Evolutionary conservation across 2,797 vertebrate genomes (phyloP).

Genomic region (Mus spretus): DNA sequence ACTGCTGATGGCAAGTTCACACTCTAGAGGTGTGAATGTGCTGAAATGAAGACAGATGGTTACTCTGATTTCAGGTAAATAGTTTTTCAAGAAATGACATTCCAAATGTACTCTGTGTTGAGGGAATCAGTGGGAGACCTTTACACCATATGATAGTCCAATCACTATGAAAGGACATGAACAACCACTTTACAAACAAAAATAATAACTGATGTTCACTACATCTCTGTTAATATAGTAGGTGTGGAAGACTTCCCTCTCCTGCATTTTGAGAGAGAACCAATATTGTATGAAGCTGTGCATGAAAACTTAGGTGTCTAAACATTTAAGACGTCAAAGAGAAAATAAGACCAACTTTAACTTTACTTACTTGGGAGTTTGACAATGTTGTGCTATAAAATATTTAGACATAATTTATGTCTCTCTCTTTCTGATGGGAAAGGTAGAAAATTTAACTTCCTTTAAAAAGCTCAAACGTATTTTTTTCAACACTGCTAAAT

Average conservation of each 20-base stretch:
- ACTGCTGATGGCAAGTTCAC: not conserved
- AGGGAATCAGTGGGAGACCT: not conserved
- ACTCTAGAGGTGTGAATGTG: not conserved
- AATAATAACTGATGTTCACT: not conserved
- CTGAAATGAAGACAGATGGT: not conserved
- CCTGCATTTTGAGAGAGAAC: not conserved
- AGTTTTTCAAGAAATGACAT: conserved; percentile 3
- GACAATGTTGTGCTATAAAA: conserved; percentile 24
- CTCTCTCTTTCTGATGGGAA: conserved; percentile 19
- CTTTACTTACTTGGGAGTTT: conserved; percentile 33
- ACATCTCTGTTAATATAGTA: not conserved
- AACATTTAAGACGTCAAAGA: not conserved
- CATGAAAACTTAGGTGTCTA: not conserved
- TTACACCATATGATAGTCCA: not conserved
- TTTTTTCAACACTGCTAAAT: conserved; percentile 33
- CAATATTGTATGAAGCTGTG: not conserved
- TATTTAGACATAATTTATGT: conserved; percentile 25
- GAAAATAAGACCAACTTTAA: not conserved
- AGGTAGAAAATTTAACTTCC: not conserved
- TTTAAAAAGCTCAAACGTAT: not conserved
- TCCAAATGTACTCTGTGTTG: not conserved
- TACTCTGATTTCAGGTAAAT: conserved; percentile 5
- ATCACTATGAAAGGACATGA: not conserved
- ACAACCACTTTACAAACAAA: not conserved
- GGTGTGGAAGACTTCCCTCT: not conserved